phyloP scores from a whole-genome alignment of 2,113 vertebrate species.

The Plecotus auritus region DNA sequence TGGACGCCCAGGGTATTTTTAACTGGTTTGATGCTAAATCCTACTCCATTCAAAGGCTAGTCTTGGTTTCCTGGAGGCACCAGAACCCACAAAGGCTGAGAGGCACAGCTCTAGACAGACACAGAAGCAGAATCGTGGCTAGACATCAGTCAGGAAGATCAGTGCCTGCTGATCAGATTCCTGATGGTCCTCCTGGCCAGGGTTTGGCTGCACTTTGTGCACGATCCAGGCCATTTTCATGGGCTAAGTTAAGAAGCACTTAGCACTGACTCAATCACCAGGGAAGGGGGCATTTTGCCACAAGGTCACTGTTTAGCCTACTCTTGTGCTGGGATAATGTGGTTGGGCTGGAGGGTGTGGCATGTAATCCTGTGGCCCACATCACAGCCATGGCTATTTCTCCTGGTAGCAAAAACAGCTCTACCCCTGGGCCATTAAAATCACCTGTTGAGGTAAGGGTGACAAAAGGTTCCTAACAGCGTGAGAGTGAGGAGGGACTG shows the following conservation, averaged over 20 bases:
- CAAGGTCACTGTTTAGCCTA: neutral
- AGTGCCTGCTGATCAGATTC: conserved; percentile 19
- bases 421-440: neutral
- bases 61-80: neutral
- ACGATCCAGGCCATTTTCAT: conserved; percentile 19
- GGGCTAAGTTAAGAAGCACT: neutral
- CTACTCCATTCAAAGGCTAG: conserved; percentile 28
- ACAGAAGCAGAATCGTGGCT: conserved; percentile 59
- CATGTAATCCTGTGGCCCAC: neutral
- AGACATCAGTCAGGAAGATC: conserved; percentile 43
- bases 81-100: conserved; percentile 5
- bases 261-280: neutral
- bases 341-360: neutral
- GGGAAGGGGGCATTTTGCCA: neutral
- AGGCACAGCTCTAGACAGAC: conserved; percentile 14
- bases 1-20: neutral
- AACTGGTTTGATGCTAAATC: conserved; percentile 27
- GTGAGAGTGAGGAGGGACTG: neutral
- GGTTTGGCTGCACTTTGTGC: neutral
- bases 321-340: neutral
- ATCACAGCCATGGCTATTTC: neutral
- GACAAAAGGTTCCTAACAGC: neutral
- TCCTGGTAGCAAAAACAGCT: neutral
- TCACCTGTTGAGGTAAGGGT: neutral
- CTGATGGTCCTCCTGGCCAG: conserved; percentile 36